Base-by-base conservation (phyloP, 2,888 invertebrate genomes). In the Drosophila rellima region DNA sequence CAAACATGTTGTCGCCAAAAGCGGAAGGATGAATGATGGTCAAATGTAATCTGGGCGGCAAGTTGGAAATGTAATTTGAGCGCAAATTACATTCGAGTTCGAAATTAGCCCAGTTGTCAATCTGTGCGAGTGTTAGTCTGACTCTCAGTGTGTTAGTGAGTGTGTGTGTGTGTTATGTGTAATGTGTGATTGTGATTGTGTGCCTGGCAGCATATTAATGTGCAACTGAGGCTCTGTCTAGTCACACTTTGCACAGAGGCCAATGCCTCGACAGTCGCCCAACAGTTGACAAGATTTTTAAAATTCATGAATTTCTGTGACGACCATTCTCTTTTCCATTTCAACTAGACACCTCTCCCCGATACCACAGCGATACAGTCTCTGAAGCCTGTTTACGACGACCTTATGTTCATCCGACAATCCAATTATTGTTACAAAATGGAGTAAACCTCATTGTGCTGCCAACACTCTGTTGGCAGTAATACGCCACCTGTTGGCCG, bases 91-190 rank as follows among this genome's bases (percentile, higher is more conserved):
- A 89, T 83, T 83, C 76, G 83, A 89, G 83, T 76, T 62, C 31
- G 66, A 79, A 83, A 83, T 83, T 83, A 89, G 88, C 82, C 85
- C 76, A 82, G 69, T 82, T 89, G 86, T 89, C 88, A 82, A 89
- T 88, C 90, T 84, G 66, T 56, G 67, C 66, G 39, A 47, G 47
- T 72, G 72, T 39, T 13, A 20, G 44, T 29, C 29, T 18, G 18
- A 6, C 13, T 23, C 5, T 26, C 10, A 26, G 35, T 35, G 26
- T 57, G 63, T 44, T 45, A 37, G 48, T 13, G 40, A 52, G 23
- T 59, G 42, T 52, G 23, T 29, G 20, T 42, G 40, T 35, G 23
- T 45, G 37, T 48, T 57, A 33, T 50, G 55, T 23, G 31, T 42
- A 10, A 37, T n/a, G 23, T 37, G 35, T 37, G 18, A 15, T 15